Percentiles rank a stretch among this genome's conserved stretches.
phyloP scores from a whole-genome alignment of 2,888 invertebrate species.

The Athalia circularis region DNA sequence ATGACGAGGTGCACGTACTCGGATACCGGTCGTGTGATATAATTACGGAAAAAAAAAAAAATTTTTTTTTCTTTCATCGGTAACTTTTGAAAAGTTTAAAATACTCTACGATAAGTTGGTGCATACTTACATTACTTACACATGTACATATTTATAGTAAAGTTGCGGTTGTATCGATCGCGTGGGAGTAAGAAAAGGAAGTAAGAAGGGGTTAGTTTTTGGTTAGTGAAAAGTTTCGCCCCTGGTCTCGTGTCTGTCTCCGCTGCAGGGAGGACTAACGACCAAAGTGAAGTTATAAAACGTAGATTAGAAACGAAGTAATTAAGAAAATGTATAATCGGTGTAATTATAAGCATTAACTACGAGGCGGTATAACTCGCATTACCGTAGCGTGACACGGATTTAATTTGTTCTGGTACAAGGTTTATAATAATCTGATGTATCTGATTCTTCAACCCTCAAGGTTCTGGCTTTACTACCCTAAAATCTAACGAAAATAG shows the following conservation, averaged over 20 bases:
- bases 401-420: conserved; percentile 1
- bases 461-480: not conserved
- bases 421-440: not conserved
- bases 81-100: not conserved
- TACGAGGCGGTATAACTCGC: conserved; percentile 2
- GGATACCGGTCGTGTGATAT: not conserved
- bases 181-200: not conserved
- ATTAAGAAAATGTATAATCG: conserved; percentile 38
- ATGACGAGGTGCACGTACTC: conserved; percentile 12
- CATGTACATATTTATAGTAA: too few species aligned
- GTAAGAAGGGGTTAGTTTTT: not conserved
- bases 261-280: conserved; percentile 13
- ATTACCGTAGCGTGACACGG: not conserved
- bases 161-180: not conserved
- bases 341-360: conserved; percentile 35
- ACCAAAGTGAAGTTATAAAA: conserved; percentile 39
- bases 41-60: too few species aligned
- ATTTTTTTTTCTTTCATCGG: not conserved
- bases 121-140: too few species aligned
- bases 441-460: not conserved
- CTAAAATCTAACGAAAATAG: not conserved
- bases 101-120: too few species aligned
- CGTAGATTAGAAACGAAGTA: conserved; percentile 32
- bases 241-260: conserved; percentile 7
- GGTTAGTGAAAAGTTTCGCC: conserved; percentile 18